These are phyloP conservation scores for Hapalemur alaotrensis DNA, from an alignment of 2,797 vertebrate genomes.

Conservation along the genomic window DNA sequence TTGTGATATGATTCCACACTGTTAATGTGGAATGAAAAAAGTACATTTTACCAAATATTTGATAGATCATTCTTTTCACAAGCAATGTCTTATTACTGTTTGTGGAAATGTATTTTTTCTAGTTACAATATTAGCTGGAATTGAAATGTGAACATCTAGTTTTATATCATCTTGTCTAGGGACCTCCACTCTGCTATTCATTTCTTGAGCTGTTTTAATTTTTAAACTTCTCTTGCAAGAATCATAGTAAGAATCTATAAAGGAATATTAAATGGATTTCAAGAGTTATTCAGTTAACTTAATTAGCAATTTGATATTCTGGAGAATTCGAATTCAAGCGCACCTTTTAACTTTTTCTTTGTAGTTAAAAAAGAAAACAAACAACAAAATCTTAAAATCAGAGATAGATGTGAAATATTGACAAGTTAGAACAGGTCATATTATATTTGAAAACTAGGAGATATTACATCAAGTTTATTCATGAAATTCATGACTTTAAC, in stretches of 20 bases:
- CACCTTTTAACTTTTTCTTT: conserved; percentile 22
- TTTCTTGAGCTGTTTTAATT: conserved; percentile 35
- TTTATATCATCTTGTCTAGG: background rate
- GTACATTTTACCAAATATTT: background rate
- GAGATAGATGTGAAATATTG: background rate
- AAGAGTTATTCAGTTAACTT: conserved; percentile 20
- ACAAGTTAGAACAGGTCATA: background rate
- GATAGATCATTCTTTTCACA: background rate
- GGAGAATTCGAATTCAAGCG: conserved; percentile 14
- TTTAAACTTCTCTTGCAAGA: conserved; percentile 2
- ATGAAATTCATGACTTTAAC: background rate
- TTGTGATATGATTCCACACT: background rate
- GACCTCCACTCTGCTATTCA: background rate
- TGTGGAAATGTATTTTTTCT: conserved; percentile 5
- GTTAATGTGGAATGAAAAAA: background rate
- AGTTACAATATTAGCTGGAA: background rate
- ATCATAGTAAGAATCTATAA: background rate
- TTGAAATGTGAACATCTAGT: background rate
- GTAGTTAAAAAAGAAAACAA: conserved; percentile 38
- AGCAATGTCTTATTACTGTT: background rate
- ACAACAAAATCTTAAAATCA: conserved; percentile 27
- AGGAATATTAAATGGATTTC: conserved; percentile 35
- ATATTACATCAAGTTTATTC: background rate
- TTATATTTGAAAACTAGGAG: conserved; percentile 53
- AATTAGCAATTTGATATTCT: background rate